A percentile compares a stretch with the other conserved stretches of the same genome.
Conservation (phyloP, 2,797 vertebrate genomes). For the Cichlasoma orientale region DNA sequence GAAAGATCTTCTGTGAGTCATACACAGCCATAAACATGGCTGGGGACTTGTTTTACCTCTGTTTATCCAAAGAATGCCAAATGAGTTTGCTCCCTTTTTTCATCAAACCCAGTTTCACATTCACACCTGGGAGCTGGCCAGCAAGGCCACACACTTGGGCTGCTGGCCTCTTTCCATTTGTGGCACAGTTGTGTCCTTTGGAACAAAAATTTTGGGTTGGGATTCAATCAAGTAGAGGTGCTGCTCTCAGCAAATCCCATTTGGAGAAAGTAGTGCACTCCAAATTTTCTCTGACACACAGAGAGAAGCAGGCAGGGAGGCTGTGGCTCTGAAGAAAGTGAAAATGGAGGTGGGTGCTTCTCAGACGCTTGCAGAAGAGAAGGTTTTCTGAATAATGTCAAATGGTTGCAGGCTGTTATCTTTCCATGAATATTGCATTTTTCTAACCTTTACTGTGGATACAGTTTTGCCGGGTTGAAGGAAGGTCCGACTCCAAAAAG, state of each 20-base stretch:
- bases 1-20: background rate
- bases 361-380: conserved; percentile 23
- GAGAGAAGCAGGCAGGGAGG: background rate
- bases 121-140: conserved; percentile 14
- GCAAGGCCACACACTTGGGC: background rate
- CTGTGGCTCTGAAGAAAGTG: background rate
- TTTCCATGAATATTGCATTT: conserved; percentile 42
- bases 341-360: conserved; percentile 22
- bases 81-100: background rate
- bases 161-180: conserved; percentile 16
- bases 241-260: conserved; percentile 66
- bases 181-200: conserved; percentile 28
- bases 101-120: conserved; percentile 15
- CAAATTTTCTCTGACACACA: conserved; percentile 44
- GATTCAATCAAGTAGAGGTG: conserved; percentile 51
- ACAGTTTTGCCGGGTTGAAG: background rate
- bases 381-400: conserved; percentile 44
- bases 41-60: background rate
- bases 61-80: background rate
- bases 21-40: background rate
- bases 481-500: conserved; percentile 31
- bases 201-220: conserved; percentile 35
- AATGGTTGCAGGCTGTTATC: conserved; percentile 39
- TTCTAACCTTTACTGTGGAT: conserved; percentile 44
- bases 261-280: conserved; percentile 39